Evolutionary conservation across 2,797 vertebrate genomes (phyloP), one percentile per base, ranked within the genome.

Genomic region (Phataginus tetradactyla): DNA sequence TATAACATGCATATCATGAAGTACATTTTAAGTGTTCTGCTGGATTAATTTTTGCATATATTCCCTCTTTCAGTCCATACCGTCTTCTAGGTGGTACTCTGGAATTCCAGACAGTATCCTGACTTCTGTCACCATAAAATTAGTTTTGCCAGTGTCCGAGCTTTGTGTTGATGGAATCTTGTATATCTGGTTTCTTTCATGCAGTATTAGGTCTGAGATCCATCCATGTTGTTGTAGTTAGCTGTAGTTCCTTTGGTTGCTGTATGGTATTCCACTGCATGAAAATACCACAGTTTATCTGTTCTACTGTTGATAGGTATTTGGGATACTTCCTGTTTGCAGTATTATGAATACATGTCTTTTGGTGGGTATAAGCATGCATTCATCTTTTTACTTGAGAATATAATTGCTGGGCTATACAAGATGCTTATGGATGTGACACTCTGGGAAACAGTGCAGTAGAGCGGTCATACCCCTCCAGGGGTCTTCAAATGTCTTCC

Each of bases 131-230:
- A 34, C 81, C 14, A 0, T 42, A n/a, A 80, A 80, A 63, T 69
- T 39, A 37, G 49, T 61, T 83, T 78, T 96, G 80, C 25, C 89
- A 71, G 39, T 53, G 25, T 63, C 78, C 94, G 74, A 78, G 83
- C 66, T 63, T 77, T 18, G 49, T 51, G 7, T n/a, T 42, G 39
- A 71, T 45, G 25, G 53, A 88, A 66, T 39, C 53, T 85, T 87
- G 74, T 51, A n/a, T 42, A 29, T 78, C 49, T 83, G 64, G 18
- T 78, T 95, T 49, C 53, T 83, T 86, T 42, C 7, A 32, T 63
- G 29, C 3, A 89, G 21, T 66, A 17, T 64, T 42, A 18, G 34
- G 29, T 75, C 29, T 81, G 59, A 13, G 13, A 32, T 27, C 71
- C 51, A 37, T 17, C 25, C 20, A 0, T 15, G 21, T 59, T 74